These are phyloP conservation scores for Papilio xuthus DNA, from an alignment of 1,140 invertebrate species.

Conservation along the genomic window DNA sequence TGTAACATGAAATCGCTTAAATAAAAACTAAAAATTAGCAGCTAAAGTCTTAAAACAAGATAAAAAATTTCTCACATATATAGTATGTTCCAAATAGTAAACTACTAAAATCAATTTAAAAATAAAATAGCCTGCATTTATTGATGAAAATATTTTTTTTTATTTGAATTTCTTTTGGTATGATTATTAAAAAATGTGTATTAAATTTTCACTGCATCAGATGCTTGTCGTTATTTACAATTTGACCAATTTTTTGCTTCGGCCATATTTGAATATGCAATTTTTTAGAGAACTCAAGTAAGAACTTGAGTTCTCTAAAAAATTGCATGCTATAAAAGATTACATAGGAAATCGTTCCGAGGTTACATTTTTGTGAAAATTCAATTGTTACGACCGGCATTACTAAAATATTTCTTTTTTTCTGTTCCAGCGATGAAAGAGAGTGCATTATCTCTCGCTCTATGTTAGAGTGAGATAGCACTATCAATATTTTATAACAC, in stretches of 20 bases:
- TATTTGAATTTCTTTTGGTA: neutral
- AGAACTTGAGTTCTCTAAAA: no score
- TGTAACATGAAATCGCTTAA: no score
- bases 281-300: constrained; percentile 34
- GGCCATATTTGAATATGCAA: constrained; percentile 34
- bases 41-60: no score
- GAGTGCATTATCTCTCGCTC: neutral
- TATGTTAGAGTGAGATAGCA: neutral
- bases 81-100: no score
- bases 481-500: constrained; percentile 4
- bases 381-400: constrained; percentile 11
- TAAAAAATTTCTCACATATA: no score
- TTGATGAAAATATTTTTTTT: no score
- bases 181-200: neutral
- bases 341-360: neutral
- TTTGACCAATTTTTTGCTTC: constrained; percentile 39
- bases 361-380: constrained; percentile 27
- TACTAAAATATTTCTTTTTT: constrained; percentile 39
- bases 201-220: neutral
- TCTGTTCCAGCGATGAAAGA: constrained; percentile 49
- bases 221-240: constrained; percentile 33
- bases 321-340: no score
- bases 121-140: no score
- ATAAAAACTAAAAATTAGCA: no score
- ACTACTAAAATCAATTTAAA: no score